Evolutionary conservation across 23 tunicate genomes (phyloP), one percentile per base, ranked within the genome.

Genomic region (Diplosoma virens): DNA sequence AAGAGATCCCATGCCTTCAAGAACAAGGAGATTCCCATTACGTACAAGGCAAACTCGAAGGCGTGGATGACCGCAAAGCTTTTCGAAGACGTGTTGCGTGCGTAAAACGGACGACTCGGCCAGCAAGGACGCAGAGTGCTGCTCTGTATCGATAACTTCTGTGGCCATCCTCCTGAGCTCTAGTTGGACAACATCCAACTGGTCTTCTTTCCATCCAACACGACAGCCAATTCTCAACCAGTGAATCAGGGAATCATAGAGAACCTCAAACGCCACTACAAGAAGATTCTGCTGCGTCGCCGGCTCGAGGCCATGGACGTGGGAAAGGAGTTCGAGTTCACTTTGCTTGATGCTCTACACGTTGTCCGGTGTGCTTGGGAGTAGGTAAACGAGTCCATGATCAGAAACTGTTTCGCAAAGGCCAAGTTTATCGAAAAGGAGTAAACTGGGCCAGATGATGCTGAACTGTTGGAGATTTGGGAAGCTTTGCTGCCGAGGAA

Each of bases 261-360:
- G 79, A 73, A 73, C 79, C 79, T 73, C 79, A 73, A 73, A 70
- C 71, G 79, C 71, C 79, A 73, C 79, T 73, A n/a, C n/a, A n/a
- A n/a, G n/a, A n/a, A n/a, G n/a, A n/a, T n/a, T n/a, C n/a, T n/a
- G n/a, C n/a, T n/a, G n/a, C n/a, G n/a, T n/a, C n/a, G n/a, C n/a
- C n/a, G n/a, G n/a, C n/a, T n/a, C n/a, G n/a, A n/a, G n/a, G 36
- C 79, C 34, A 73, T 37, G 36, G 34, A 54, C 71, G 71, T 21
- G 66, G 79, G 79, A 73, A 56, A 73, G 69, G 37, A 73, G 79
- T 73, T 73, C 79, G 70, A 73, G 69, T 73, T 73, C 70, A 6
- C 70, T 26, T 69, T 69, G 76, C 76, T 69, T 60, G 76, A 69
- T 60, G 76, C 76, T 69, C 76, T 69, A 24, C 76, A 69, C 22